Percentiles rank a stretch among this genome's conserved stretches.
These are phyloP conservation scores for Zeugodacus cucurbitae DNA, from an alignment of 1,140 invertebrate genomes.

Conservation along the genomic window DNA sequence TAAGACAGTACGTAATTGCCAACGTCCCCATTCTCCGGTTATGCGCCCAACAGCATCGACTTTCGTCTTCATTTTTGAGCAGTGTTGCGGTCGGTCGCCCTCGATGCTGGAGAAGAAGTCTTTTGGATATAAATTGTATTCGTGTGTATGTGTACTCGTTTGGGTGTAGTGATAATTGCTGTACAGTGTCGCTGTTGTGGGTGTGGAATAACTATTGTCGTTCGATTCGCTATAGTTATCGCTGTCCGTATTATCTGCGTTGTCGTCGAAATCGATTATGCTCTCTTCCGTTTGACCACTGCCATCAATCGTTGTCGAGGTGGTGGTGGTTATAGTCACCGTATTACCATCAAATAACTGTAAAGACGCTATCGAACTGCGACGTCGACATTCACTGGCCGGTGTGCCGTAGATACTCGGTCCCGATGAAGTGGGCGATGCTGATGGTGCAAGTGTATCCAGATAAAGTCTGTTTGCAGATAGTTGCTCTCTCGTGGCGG, in stretches of 20 bases:
- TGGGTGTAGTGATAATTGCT: not conserved
- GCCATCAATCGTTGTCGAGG: not conserved
- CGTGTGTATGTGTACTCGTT: conserved; percentile 39
- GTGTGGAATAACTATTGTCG: not conserved
- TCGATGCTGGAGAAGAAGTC: conserved; percentile 58
- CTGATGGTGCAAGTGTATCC: not conserved
- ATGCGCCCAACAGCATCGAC: conserved; percentile 64
- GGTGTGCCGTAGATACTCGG: conserved; percentile 7
- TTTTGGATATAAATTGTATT: conserved; percentile 54
- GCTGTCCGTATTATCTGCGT: not conserved
- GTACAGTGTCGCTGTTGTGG: not conserved
- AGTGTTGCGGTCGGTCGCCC: conserved; percentile 50
- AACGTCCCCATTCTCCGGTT: conserved; percentile 65
- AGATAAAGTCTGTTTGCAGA: not conserved
- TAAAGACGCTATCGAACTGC: not conserved
- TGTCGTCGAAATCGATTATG: not conserved
- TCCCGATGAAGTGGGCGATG: not conserved
- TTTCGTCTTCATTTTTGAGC: conserved; percentile 60
- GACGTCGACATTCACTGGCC: conserved; percentile 2
- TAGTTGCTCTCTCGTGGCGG: not conserved
- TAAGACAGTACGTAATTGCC: conserved; percentile 64
- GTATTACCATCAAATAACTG: conserved; percentile 14
- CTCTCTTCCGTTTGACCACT: not conserved
- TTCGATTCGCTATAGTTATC: not conserved
- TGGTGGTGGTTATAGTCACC: not conserved